A percentile compares a stretch with the other conserved stretches of the same genome.
Evolutionary conservation across 2,113 vertebrate genomes (phyloP).

Genomic region (Donacobius atricapilla): DNA sequence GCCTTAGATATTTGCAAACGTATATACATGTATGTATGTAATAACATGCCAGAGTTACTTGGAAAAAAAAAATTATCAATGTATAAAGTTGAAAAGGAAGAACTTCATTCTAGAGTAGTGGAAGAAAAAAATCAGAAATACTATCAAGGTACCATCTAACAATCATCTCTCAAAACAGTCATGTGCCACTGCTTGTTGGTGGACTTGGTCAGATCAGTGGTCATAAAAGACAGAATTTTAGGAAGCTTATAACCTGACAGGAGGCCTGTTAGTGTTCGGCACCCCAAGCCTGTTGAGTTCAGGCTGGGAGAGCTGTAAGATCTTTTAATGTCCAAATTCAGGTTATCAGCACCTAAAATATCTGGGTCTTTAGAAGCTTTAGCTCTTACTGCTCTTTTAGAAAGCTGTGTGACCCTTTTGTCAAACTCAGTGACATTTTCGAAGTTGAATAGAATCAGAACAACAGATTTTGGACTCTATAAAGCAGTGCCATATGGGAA

Average conservation of each 20-base stretch:
- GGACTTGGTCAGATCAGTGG: background rate
- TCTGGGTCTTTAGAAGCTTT: background rate
- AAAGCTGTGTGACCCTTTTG: background rate
- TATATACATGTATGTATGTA: background rate
- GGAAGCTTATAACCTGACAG: background rate
- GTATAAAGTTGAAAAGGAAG: background rate
- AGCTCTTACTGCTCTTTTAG: background rate
- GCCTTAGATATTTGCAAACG: background rate
- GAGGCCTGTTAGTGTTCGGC: background rate
- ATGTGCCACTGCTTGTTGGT: background rate
- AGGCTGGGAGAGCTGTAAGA: background rate
- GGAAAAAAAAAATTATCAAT: background rate
- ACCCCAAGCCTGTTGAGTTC: background rate
- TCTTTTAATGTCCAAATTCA: background rate
- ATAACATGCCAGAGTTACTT: background rate
- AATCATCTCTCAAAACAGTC: background rate
- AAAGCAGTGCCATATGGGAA: background rate
- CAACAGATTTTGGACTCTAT: background rate
- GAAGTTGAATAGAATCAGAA: background rate
- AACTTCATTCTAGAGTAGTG: background rate
- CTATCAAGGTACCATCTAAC: background rate
- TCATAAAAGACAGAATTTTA: background rate
- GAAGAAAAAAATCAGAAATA: background rate
- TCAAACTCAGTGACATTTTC: background rate
- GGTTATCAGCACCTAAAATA: background rate